Percentiles rank a stretch among this genome's conserved stretches.
phyloP scores from a whole-genome alignment of 2,113 vertebrate species.

The Andinoacara biseriatus region DNA sequence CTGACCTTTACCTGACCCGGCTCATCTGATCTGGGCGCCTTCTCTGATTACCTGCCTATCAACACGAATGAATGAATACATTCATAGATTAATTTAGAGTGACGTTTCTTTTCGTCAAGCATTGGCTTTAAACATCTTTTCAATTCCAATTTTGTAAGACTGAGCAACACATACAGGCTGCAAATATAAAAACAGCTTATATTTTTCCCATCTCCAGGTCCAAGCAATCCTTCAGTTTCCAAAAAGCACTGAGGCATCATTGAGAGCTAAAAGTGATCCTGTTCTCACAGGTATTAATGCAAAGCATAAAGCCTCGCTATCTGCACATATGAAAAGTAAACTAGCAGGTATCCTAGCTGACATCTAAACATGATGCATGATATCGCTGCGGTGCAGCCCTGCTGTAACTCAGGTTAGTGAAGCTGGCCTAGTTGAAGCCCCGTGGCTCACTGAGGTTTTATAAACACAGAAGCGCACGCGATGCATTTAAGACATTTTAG shows the following conservation, averaged over 20 bases:
- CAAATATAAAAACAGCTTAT: not conserved
- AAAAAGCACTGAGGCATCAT: not conserved
- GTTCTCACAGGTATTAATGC: not conserved
- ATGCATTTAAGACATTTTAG: too few species aligned
- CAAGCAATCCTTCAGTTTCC: not conserved
- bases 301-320: not conserved
- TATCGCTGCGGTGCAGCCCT: too few species aligned
- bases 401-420: too few species aligned
- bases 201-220: not conserved
- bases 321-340: not conserved
- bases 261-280: not conserved
- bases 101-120: not conserved
- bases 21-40: not conserved
- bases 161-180: not conserved
- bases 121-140: not conserved
- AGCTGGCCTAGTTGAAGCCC: too few species aligned
- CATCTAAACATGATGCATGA: too few species aligned
- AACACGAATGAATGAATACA: not conserved
- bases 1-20: conserved; percentile 3
- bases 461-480: too few species aligned
- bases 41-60: not conserved
- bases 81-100: not conserved
- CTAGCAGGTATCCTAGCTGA: too few species aligned
- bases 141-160: not conserved
- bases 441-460: too few species aligned